These are phyloP conservation scores for Anagrus nilaparvatae DNA, from an alignment of 1,140 invertebrate species.

Conservation along the genomic window DNA sequence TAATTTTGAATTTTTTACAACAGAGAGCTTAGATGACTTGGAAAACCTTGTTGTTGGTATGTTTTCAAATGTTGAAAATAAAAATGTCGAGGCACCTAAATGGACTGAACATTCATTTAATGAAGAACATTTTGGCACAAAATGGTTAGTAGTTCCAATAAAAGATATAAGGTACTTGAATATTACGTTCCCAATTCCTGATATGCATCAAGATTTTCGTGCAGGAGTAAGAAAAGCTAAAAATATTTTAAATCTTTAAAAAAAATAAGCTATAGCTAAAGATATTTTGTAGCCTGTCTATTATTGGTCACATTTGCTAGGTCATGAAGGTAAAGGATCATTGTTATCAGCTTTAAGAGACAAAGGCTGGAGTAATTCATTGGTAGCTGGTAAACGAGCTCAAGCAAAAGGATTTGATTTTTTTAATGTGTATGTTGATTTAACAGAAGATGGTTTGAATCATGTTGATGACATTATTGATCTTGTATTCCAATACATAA, in stretches of 20 bases:
- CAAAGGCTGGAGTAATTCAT: constrained; percentile 80
- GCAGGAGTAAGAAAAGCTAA: constrained; percentile 59
- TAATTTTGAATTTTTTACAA: constrained; percentile 23
- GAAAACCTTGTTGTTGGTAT: constrained; percentile 66
- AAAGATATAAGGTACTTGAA: constrained; percentile 84
- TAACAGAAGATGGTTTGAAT: constrained; percentile 83
- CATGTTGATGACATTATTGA: constrained; percentile 80
- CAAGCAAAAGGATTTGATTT: constrained; percentile 80
- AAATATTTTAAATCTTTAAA: constrained; percentile 8
- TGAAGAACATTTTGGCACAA: constrained; percentile 53
- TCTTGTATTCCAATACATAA: constrained; percentile 81
- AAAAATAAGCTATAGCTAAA: neutral
- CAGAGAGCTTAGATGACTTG: constrained; percentile 82
- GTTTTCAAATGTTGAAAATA: constrained; percentile 74
- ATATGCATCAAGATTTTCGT: constrained; percentile 72
- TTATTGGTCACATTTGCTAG: constrained; percentile 86
- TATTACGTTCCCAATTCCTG: constrained; percentile 83
- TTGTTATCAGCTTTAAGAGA: constrained; percentile 79
- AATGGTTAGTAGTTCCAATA: constrained; percentile 75
- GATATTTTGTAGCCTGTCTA: constrained; percentile 61
- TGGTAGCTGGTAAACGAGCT: constrained; percentile 65
- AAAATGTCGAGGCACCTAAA: constrained; percentile 54
- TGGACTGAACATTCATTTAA: constrained; percentile 79
- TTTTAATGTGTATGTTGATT: constrained; percentile 79
- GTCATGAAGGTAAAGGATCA: constrained; percentile 92